Percentiles rank a stretch among this genome's conserved stretches.
Evolutionary conservation across 2,797 vertebrate species (phyloP).

Genomic region (Acropternis orthonyx): DNA sequence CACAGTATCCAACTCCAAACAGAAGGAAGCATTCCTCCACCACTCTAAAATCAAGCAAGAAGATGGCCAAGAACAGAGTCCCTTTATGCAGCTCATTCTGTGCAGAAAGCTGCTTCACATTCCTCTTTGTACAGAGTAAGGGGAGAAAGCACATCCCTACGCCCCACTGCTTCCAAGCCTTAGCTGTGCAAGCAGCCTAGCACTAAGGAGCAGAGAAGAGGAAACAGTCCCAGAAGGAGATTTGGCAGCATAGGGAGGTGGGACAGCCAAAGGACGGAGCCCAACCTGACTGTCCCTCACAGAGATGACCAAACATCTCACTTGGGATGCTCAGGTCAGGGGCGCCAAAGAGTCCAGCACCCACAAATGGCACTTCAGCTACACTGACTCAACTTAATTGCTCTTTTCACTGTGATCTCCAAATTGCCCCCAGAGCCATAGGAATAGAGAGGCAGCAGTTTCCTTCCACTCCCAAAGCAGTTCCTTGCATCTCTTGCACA

Average conservation of each 20-base stretch:
- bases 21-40: slow-evolving; percentile 24
- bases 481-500: background rate
- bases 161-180: background rate
- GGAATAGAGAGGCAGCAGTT: background rate
- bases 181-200: background rate
- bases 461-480: background rate
- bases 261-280: background rate
- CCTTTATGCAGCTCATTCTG: slow-evolving; percentile 28
- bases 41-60: background rate
- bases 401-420: background rate
- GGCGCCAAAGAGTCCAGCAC: background rate
- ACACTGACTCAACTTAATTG: background rate
- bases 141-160: background rate
- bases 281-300: rapidly evolving
- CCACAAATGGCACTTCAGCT: background rate
- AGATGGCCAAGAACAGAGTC: slow-evolving; percentile 1
- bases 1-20: slow-evolving; percentile 23
- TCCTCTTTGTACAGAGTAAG: background rate
- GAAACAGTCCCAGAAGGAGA: background rate
- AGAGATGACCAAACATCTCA: background rate
- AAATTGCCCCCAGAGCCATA: background rate
- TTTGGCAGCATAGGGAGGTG: background rate
- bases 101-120: background rate
- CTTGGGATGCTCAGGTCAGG: background rate
- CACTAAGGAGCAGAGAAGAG: background rate